A percentile compares a stretch with the other conserved stretches of the same genome.
Conservation (phyloP, 2,888 invertebrate genomes). For the Amaurobius ferox region DNA sequence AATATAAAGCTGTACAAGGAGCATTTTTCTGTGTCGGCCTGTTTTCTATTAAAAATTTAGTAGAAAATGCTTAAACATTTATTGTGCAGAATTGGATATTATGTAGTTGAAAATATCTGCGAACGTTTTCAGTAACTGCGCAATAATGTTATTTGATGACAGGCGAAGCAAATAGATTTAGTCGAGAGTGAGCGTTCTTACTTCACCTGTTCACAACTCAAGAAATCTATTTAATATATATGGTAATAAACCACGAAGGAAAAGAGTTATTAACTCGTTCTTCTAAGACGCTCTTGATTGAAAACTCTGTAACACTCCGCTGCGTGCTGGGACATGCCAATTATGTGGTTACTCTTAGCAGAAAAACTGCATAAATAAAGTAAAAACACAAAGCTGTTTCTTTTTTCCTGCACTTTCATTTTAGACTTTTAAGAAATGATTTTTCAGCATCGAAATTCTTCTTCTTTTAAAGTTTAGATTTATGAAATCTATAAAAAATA, state of each 20-base stretch:
- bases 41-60: no score
- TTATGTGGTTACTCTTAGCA: conserved; percentile 48
- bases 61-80: no score
- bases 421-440: neutral
- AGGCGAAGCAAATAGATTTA: conserved; percentile 43
- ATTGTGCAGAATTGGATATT: no score
- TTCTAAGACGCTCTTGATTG: conserved; percentile 55
- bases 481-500: no score
- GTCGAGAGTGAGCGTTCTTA: neutral
- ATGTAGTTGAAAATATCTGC: no score
- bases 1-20: no score
- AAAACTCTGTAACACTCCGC: conserved; percentile 43
- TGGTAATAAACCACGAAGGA: conserved; percentile 62
- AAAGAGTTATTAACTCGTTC: conserved; percentile 60
- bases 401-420: conserved; percentile 21
- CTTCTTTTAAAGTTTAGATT: neutral
- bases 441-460: conserved; percentile 11
- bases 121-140: conserved; percentile 4
- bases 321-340: conserved; percentile 46
- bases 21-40: no score
- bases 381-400: neutral
- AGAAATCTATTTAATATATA: conserved; percentile 69
- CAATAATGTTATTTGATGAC: conserved; percentile 46
- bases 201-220: conserved; percentile 53
- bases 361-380: conserved; percentile 39